A percentile compares a stretch with the other conserved stretches of the same genome.
phyloP scores from a whole-genome alignment of 2,888 invertebrate species.

The Leptinotarsa juncta region DNA sequence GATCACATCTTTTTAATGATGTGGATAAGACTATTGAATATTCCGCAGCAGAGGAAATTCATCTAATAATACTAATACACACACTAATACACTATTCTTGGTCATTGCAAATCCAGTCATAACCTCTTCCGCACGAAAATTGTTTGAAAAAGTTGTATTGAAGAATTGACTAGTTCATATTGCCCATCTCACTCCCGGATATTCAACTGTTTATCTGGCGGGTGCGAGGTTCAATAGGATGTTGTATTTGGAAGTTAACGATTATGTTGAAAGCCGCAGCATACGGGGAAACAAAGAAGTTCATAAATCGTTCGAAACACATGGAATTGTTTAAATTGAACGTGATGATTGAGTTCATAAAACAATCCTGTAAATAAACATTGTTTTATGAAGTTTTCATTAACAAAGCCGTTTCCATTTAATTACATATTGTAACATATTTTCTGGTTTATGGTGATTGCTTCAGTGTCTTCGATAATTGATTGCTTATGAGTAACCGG shows the following conservation, averaged over 20 bases:
- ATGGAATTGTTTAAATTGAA: conserved; percentile 56
- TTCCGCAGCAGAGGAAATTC: too few relatives aligned
- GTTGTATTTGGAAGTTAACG: conserved; percentile 52
- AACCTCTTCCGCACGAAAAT: too few relatives aligned
- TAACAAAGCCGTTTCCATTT: conserved; percentile 42
- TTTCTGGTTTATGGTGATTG: conserved; percentile 30
- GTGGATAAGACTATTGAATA: too few relatives aligned
- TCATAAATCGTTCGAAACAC: conserved; percentile 55
- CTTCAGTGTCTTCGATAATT: conserved; percentile 20
- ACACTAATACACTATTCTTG: too few relatives aligned
- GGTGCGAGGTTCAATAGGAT: conserved; percentile 36
- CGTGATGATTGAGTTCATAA: conserved; percentile 57
- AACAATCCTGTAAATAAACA: conserved; percentile 56
- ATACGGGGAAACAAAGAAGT: conserved; percentile 57
- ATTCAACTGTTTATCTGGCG: conserved; percentile 38
- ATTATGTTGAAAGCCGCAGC: conserved; percentile 53
- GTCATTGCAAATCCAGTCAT: too few relatives aligned
- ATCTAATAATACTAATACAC: too few relatives aligned
- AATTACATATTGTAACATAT: conserved; percentile 47
- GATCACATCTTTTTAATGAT: too few relatives aligned
- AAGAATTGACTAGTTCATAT: background rate
- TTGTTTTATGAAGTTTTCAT: conserved; percentile 52
- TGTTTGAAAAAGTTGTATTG: too few relatives aligned
- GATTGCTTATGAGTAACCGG: conserved; percentile 8
- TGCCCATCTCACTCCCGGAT: conserved; percentile 33